Base-by-base conservation (phyloP, 2,113 vertebrate genomes). In the Cranoglanis bouderius region DNA sequence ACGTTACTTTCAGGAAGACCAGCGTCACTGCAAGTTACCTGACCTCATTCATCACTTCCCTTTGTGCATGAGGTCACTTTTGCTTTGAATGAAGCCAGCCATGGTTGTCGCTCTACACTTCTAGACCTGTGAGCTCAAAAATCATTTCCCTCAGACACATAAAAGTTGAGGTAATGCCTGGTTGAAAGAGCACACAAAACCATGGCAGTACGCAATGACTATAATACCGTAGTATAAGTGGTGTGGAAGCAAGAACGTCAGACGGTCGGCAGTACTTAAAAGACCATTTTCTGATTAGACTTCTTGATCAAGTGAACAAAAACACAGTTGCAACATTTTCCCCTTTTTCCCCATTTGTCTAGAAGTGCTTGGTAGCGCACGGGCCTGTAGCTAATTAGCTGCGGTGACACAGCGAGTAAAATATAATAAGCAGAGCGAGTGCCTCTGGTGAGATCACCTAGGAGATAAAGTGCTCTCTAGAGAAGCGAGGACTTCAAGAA, bases 1-100 rank as follows among this genome's bases (percentile, higher is more conserved):
- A 61, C 85, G 92, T 91, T 89, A 91, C 92, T 82, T 93, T 91
- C 92, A 92, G 92, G 91, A 94, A 91, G 93, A 90, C 91, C 90
- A 92, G 86, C 92, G 55, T 95, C 94, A 95, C 93, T 65, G 78
- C 75, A 89, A 92, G 92, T 90, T 92, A 93, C 88, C 92, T 94
- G 94, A 94, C 93, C 93, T 95, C 94, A 94, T 95, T 95, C 94
- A 95, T 95, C 95, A 96, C 94, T 94, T 95, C 93, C 93, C 93
- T 63, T 91, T 35, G 89, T 86, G 87, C 86, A 91, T 94, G 94
- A 94, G 94, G 91, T 95, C 92, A 94, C 91, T 63, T 91, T 75
- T 77, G 89, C 86, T 94, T 80, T 89, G 77, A 86, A 89, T 85
- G 32, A 70, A 86, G 59, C 91, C 78, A 40, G 55, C 65, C 67